phyloP scores from a whole-genome alignment of 2,797 vertebrate species.

The Morus bassanus region DNA sequence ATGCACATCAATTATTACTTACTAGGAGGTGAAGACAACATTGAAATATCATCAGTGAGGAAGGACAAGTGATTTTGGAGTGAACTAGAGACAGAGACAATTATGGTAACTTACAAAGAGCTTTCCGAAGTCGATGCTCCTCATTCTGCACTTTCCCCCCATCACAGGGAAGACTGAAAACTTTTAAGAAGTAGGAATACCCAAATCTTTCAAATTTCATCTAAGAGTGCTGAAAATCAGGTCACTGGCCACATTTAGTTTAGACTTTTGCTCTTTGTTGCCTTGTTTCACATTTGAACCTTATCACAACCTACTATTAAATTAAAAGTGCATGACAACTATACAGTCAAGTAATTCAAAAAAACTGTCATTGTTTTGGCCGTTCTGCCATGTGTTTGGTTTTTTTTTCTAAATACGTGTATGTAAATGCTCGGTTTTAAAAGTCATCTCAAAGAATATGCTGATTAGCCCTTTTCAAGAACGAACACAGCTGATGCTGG shows the following conservation, averaged over 20 bases:
- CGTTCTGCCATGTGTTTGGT: neutral
- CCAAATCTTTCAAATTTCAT: neutral
- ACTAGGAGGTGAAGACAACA: neutral
- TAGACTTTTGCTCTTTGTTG: neutral
- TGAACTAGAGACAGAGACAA: neutral
- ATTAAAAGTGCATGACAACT: neutral
- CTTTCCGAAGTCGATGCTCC: neutral
- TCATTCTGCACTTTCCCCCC: neutral
- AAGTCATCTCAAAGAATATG: neutral
- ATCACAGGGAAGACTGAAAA: neutral
- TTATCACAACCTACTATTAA: neutral
- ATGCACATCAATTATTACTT: neutral
- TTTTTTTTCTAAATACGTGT: neutral
- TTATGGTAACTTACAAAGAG: neutral
- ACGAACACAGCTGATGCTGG: neutral
- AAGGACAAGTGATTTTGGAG: neutral
- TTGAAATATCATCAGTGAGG: neutral
- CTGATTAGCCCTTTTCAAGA: neutral
- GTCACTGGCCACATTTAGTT: neutral
- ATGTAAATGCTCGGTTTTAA: neutral
- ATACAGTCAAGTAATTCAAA: neutral
- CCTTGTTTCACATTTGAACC: neutral
- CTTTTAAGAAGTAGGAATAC: neutral
- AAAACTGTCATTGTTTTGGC: neutral
- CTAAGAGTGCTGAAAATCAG: neutral